Percentiles rank a stretch among this genome's conserved stretches.
These are phyloP conservation scores for Eulemur albifrons DNA, from an alignment of 2,797 vertebrate genomes.

Conservation along the genomic window DNA sequence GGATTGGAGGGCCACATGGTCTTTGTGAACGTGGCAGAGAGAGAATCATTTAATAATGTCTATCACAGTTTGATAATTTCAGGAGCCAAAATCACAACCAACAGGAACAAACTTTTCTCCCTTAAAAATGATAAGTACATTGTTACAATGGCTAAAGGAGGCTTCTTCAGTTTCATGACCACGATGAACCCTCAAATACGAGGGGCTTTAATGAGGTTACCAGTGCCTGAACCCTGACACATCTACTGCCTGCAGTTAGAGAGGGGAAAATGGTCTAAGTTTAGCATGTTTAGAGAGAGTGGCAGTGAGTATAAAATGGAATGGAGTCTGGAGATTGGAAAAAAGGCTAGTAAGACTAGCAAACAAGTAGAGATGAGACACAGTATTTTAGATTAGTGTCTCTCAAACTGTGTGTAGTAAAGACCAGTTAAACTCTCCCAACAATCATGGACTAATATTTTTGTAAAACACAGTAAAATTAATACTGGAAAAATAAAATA, in stretches of 20 bases:
- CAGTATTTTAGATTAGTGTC: background rate
- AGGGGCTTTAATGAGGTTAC: background rate
- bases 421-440: background rate
- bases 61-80: background rate
- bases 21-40: background rate
- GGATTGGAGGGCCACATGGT: background rate
- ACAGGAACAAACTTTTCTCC: background rate
- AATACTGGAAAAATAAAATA: conserved; percentile 27
- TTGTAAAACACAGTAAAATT: conserved; percentile 45
- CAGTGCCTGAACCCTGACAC: background rate
- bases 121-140: background rate
- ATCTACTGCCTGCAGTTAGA: background rate
- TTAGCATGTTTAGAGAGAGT: conserved; percentile 1
- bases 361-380: background rate
- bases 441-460: background rate
- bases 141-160: background rate
- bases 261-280: background rate
- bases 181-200: background rate
- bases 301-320: background rate
- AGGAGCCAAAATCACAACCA: background rate
- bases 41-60: background rate
- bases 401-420: conserved; percentile 29
- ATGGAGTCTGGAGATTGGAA: background rate
- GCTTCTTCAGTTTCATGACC: background rate
- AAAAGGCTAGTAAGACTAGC: background rate